Evolutionary conservation across 1,140 invertebrate species (phyloP), one percentile per base, ranked within the genome.

Genomic region (Drosophila watanabei): DNA sequence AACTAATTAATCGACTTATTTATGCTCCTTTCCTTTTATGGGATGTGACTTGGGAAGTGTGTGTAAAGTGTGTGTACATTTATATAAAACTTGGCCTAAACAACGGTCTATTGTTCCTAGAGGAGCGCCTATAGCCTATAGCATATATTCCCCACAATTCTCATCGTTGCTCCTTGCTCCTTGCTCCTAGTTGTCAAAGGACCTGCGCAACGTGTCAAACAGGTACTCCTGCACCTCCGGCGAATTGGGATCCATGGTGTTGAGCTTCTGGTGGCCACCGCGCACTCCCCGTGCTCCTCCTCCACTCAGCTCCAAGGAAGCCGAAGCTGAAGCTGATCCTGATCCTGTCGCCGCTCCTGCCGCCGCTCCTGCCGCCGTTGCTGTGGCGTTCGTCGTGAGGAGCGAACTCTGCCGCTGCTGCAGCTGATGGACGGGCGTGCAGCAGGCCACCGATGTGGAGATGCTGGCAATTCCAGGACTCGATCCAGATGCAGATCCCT

Each of bases 211-310:
- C 51, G 93, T 94, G 70, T 95, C 95, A 94, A 95, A 95, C 77
- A 95, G 93, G 79, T 95, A 94, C 65, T 95, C 95, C 49, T 95
- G 95, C 61, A 95, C 95, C 75, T 95, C 95, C 11, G 94, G 93
- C 66, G 93, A 93, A 71, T 93, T 93, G 32, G 94, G 94, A 70
- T 95, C 94, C 86, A 95, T 93, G 35, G 94, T 94, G 68, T 94
- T 94, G 33, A 95, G 91, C 66, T 94, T 94, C 43, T 92, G 90
- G 33, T 92, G 91, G 11, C 77, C 78, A 62, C 61, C 87, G 49
- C 80, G 80, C 52, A 93, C 33, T 5, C 45, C 35, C 33, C 33
- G 45, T 20, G 20, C 20, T 11, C 48, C 65, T 11, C 48, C 65
- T 39, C 52, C 70, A 32, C 70, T n/a, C 35, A 69, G 5, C 20